phyloP scores from a whole-genome alignment of 2,888 invertebrate genomes.

The Siphlonurus alternatus region DNA sequence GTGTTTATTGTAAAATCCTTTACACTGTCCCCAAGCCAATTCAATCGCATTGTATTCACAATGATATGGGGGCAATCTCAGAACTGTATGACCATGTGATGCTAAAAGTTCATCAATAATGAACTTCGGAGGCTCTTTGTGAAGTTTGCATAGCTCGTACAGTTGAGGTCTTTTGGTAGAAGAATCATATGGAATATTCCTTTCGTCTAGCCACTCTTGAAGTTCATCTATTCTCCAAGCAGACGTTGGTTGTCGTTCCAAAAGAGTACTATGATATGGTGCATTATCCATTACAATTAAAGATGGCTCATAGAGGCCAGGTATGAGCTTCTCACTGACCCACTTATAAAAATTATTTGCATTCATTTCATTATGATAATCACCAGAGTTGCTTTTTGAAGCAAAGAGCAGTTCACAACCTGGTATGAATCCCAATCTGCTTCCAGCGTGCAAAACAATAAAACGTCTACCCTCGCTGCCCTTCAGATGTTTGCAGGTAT shows the following conservation, averaged over 20 bases:
- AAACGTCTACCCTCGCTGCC: neutral
- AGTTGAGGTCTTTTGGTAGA: neutral
- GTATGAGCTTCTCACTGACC: neutral
- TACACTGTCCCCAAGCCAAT: neutral
- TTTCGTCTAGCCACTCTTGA: neutral
- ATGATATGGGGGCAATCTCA: neutral
- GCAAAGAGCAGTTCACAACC: neutral
- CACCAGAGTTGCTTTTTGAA: neutral
- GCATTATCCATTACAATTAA: neutral
- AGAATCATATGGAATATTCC: neutral
- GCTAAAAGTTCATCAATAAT: neutral
- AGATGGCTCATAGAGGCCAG: neutral
- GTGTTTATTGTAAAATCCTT: neutral
- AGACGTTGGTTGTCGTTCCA: neutral
- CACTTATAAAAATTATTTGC: neutral
- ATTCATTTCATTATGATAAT: neutral
- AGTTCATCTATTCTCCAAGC: neutral
- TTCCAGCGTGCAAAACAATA: neutral
- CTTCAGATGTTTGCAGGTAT: neutral
- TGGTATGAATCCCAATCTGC: neutral
- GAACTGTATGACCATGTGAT: neutral
- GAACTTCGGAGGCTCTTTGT: neutral
- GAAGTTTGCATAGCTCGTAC: neutral
- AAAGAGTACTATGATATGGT: neutral
- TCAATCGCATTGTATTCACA: neutral